Base-by-base conservation (phyloP, 1,140 invertebrate genomes). In the Papilio glaucus region DNA sequence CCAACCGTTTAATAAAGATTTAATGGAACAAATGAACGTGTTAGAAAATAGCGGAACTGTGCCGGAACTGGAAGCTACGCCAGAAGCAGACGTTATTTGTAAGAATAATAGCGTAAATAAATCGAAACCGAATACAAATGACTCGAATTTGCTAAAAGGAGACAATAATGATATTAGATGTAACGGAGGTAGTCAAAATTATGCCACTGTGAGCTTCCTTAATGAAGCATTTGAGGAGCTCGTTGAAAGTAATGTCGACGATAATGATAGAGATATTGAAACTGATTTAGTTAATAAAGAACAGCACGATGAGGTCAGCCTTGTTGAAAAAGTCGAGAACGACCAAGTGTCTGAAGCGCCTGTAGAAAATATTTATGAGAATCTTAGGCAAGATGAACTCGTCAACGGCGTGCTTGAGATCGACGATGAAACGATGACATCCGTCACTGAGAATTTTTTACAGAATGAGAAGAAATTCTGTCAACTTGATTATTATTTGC, bases 391-490 rank as follows among this genome's bases (percentile, higher is more conserved):
- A 1, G 41, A 21, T 29, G 42, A 49, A n/a, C 0, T 5, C 18
- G 41, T 69, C 15, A 87, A 87, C 39, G 84, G 77, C 9, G 74
- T 78, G 6, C 13, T 26, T 1, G 82, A 81, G n/a, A 41, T 42
- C 6, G 83, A 88, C 15, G 79, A 79, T 4, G 78, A 79, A 4
- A 85, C 83, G 71, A 61, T 89, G 60, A 72, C 84, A 3, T 77
- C 82, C 4, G 86, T 86, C 0, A 92, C 91, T 5, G 82, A 91
- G 69, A 80, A 90, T 79, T 93, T 93, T 84, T 85, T 93, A 77
- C 80, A 88, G 72, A 91, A 91, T 67, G 91, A 93, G 65, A 91
- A 93, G 81, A 90, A 91, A 18, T 93, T 85, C 65, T 91, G 88
- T 60, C 79, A 86, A 37, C 72, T 89, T 0, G 84, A 91, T 73